A percentile compares a stretch with the other conserved stretches of the same genome.
Conservation (phyloP, 2,113 vertebrate genomes). For the Collichthys lucidus region DNA sequence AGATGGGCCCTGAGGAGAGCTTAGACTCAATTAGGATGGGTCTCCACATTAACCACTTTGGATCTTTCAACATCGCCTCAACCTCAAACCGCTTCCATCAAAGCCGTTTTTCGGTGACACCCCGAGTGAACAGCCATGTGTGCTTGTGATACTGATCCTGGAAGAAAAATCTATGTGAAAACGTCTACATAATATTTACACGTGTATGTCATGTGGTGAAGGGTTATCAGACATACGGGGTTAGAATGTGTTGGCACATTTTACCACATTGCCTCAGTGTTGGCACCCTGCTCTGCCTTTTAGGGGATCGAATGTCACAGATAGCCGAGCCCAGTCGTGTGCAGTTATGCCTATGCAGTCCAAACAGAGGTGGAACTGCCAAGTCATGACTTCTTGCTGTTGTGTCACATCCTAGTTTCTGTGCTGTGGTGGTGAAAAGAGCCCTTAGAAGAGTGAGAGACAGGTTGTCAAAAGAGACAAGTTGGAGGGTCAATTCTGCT, state of each 20-base stretch:
- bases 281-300: conserved; percentile 48
- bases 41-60: conserved; percentile 74
- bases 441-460: conserved; percentile 16
- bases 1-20: conserved; percentile 70
- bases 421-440: neutral
- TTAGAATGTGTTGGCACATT: conserved; percentile 23
- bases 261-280: neutral
- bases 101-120: conserved; percentile 16
- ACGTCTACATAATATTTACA: neutral
- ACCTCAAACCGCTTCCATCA: conserved; percentile 19
- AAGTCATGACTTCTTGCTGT: conserved; percentile 68
- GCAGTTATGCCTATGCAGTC: conserved; percentile 60
- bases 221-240: neutral
- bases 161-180: neutral
- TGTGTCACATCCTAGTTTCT: conserved; percentile 55
- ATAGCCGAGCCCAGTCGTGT: conserved; percentile 53
- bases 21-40: conserved; percentile 75
- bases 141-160: neutral
- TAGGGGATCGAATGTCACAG: conserved; percentile 49
- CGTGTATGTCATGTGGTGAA: neutral
- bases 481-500: neutral
- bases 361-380: conserved; percentile 65
- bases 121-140: neutral
- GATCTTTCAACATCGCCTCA: conserved; percentile 51
- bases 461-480: conserved; percentile 31